Percentiles rank a stretch among this genome's conserved stretches.
Conservation (phyloP, 1,140 invertebrate species). For the Dendrolimus punctatus region DNA sequence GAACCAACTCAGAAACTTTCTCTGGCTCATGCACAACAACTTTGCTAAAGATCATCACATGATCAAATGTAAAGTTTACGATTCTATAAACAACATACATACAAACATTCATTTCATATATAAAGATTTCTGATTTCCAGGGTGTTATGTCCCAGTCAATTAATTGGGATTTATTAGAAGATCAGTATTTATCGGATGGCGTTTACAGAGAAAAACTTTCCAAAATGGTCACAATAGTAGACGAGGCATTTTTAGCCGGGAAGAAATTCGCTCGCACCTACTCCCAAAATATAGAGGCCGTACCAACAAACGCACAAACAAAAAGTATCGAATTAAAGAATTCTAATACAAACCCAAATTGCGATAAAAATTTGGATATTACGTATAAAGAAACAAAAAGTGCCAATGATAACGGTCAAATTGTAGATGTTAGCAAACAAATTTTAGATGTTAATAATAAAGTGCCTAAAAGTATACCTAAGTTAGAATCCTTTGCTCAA, state of each 20-base stretch:
- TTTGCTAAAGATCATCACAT: too few species aligned
- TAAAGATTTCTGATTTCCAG: constrained; percentile 54
- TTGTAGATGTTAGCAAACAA: constrained; percentile 23
- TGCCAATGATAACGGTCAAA: constrained; percentile 10
- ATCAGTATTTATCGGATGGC: constrained; percentile 90
- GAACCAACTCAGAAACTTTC: too few species aligned
- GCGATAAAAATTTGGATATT: constrained; percentile 38
- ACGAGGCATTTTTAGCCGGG: constrained; percentile 84
- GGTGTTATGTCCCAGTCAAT: constrained; percentile 96
- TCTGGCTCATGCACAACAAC: too few species aligned
- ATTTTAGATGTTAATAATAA: constrained; percentile 23
- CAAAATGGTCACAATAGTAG: constrained; percentile 83
- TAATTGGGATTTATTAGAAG: constrained; percentile 92
- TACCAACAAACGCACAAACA: constrained; percentile 10
- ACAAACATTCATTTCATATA: not conserved
- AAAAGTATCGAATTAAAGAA: constrained; percentile 10
- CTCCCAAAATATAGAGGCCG: constrained; percentile 44
- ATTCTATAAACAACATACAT: too few species aligned
- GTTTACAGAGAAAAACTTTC: constrained; percentile 86
- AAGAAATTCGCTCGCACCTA: constrained; percentile 87
- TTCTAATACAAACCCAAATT: constrained; percentile 8
- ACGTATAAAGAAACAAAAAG: constrained; percentile 40
- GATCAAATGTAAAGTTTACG: too few species aligned
- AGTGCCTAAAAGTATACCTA: constrained; percentile 22
- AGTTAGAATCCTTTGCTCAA: constrained; percentile 16